Evolutionary conservation across 1,140 invertebrate species (phyloP).

Genomic region (Dreissena polymorpha): DNA sequence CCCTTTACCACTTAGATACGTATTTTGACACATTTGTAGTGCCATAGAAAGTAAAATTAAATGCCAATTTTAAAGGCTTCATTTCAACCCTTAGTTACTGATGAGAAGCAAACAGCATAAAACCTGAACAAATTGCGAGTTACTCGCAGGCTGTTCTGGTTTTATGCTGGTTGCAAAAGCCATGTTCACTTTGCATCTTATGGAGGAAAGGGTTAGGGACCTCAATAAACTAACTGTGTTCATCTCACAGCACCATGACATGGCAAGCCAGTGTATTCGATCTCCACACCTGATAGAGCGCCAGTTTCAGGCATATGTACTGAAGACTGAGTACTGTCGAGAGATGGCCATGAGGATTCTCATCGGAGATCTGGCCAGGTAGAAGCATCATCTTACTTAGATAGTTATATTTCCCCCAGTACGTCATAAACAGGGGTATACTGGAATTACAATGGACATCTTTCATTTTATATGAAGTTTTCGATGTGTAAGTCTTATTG

Average conservation of each 20-base stretch:
- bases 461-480: not conserved
- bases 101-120: too few species aligned
- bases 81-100: too few species aligned
- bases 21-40: too few species aligned
- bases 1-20: too few species aligned
- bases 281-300: constrained; percentile 35
- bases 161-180: too few species aligned
- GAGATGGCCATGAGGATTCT: constrained; percentile 39
- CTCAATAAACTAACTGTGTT: too few species aligned
- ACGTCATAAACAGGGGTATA: not conserved
- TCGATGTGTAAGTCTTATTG: not conserved
- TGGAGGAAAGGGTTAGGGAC: too few species aligned
- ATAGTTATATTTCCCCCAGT: not conserved
- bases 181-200: too few species aligned
- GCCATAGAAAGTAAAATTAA: too few species aligned
- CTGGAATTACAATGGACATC: not conserved
- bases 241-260: not conserved
- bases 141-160: too few species aligned
- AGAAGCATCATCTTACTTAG: not conserved
- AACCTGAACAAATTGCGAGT: too few species aligned
- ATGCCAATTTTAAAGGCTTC: too few species aligned
- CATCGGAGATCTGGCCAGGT: constrained; percentile 35
- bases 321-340: constrained; percentile 49
- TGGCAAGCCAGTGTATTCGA: constrained; percentile 39
- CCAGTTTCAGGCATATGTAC: constrained; percentile 27